These are phyloP conservation scores for Bradypus variegatus DNA, from an alignment of 2,797 vertebrate genomes.

Conservation along the genomic window DNA sequence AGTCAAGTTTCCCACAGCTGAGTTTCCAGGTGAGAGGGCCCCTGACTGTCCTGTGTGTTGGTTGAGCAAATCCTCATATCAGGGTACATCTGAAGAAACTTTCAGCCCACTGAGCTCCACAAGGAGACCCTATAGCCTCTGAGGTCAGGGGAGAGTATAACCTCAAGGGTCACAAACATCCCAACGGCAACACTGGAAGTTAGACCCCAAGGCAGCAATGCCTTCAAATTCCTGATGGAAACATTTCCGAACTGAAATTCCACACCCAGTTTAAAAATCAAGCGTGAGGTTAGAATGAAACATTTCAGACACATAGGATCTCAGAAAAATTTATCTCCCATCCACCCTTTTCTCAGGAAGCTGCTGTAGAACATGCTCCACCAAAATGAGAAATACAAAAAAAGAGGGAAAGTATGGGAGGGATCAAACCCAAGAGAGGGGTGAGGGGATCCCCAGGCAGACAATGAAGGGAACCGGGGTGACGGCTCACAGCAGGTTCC, in stretches of 20 bases:
- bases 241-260: fast-evolving
- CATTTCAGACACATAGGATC: neutral
- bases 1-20: fast-evolving
- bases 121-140: neutral
- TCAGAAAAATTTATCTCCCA: neutral
- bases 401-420: neutral
- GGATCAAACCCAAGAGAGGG: fast-evolving
- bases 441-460: neutral
- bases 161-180: fast-evolving
- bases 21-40: fast-evolving
- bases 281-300: neutral
- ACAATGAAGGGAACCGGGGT: fast-evolving
- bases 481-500: neutral
- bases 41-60: fast-evolving
- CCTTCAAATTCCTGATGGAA: neutral
- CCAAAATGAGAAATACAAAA: neutral
- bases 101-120: neutral
- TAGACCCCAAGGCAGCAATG: neutral
- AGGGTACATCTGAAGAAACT: too few relatives aligned
- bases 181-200: fast-evolving
- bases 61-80: fast-evolving
- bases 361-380: fast-evolving
- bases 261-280: too few relatives aligned
- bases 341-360: neutral
- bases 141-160: neutral